These are phyloP conservation scores for Aphidius ervi DNA, from an alignment of 1,140 invertebrate species.

Conservation along the genomic window DNA sequence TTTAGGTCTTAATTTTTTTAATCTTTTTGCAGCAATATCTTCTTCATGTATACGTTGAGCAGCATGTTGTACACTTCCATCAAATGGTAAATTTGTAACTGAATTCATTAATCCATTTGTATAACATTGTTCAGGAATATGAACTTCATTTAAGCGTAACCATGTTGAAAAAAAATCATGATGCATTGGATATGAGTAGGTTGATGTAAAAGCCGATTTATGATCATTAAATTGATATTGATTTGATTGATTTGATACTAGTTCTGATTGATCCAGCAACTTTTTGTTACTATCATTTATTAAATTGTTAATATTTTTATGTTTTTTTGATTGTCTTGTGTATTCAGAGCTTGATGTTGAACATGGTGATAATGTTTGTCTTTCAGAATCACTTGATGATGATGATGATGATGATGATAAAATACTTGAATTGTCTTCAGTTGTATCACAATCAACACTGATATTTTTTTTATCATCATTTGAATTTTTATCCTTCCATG, in stretches of 20 bases:
- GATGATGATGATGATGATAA: no score
- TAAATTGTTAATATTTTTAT: slow-evolving; percentile 9
- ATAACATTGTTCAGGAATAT: neutral
- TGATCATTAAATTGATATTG: slow-evolving; percentile 1
- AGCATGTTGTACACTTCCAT: slow-evolving; percentile 29
- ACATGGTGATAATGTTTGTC: no score
- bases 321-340: no score
- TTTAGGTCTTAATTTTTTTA: slow-evolving; percentile 77
- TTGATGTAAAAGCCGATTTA: slow-evolving; percentile 19
- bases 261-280: slow-evolving; percentile 18
- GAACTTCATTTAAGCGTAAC: neutral
- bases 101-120: slow-evolving; percentile 13
- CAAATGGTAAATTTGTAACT: slow-evolving; percentile 10
- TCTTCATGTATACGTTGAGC: slow-evolving; percentile 39
- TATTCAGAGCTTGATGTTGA: no score
- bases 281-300: slow-evolving; percentile 10
- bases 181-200: slow-evolving; percentile 13
- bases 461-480: neutral
- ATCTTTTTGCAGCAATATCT: slow-evolving; percentile 38
- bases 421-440: no score
- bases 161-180: slow-evolving; percentile 8
- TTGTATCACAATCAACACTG: no score
- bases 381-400: no score
- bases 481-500: neutral
- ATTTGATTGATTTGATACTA: neutral